These are phyloP conservation scores for Entomobrya proxima DNA, from an alignment of 2,888 invertebrate species.

Conservation along the genomic window DNA sequence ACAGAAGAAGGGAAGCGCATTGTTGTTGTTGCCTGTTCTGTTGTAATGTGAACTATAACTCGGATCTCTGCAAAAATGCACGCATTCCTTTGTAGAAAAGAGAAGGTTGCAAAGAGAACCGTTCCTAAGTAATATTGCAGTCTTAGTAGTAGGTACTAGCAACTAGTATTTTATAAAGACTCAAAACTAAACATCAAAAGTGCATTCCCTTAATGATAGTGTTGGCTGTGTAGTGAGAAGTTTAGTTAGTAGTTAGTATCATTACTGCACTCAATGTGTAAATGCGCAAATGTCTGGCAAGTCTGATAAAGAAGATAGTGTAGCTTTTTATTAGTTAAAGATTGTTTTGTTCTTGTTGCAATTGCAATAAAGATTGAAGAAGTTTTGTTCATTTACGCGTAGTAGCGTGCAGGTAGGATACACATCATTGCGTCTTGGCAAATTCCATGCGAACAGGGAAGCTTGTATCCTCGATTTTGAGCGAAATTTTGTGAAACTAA, in stretches of 20 bases:
- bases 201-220: slow-evolving; percentile 4
- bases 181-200: neutral
- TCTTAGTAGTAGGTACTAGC: neutral
- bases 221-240: neutral
- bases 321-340: neutral
- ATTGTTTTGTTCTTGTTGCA: neutral
- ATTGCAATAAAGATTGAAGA: neutral
- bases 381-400: neutral
- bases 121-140: neutral
- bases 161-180: too few species aligned
- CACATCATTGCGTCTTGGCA: slow-evolving; percentile 3
- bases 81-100: slow-evolving; percentile 26
- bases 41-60: neutral
- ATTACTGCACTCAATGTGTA: neutral
- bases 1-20: neutral
- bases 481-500: neutral
- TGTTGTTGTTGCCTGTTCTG: slow-evolving; percentile 27
- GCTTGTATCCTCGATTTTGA: neutral
- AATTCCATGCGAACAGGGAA: slow-evolving; percentile 32
- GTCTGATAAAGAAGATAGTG: neutral
- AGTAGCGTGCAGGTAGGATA: neutral
- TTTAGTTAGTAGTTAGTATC: neutral
- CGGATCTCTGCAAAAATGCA: slow-evolving; percentile 28
- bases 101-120: slow-evolving; percentile 27
- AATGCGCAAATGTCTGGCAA: slow-evolving; percentile 11